Evolutionary conservation across 1,140 invertebrate genomes (phyloP).

Genomic region (Papilio glaucus): DNA sequence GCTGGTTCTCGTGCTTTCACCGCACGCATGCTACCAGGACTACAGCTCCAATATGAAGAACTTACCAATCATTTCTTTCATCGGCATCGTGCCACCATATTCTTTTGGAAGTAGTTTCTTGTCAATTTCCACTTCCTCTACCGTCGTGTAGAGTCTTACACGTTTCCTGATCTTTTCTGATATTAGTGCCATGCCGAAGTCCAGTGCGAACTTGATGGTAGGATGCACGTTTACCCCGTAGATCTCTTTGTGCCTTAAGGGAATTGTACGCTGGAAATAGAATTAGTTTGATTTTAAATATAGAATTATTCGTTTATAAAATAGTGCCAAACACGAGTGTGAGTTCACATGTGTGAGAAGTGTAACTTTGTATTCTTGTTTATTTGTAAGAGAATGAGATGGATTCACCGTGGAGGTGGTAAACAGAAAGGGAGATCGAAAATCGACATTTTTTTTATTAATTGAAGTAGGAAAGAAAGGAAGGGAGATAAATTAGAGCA

Average conservation of each 20-base stretch:
- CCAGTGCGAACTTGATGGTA: constrained; percentile 90
- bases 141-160: constrained; percentile 87
- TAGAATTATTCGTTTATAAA: too few relatives aligned
- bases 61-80: constrained; percentile 92
- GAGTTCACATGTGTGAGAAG: too few relatives aligned
- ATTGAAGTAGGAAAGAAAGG: too few relatives aligned
- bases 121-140: constrained; percentile 85
- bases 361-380: too few relatives aligned
- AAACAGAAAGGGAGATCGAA: too few relatives aligned
- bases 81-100: constrained; percentile 91
- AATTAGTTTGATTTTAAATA: background rate
- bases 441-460: too few relatives aligned
- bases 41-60: constrained; percentile 29
- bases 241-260: constrained; percentile 93
- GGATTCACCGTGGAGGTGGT: too few relatives aligned
- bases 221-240: constrained; percentile 91
- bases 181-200: constrained; percentile 91
- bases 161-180: constrained; percentile 92
- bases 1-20: too few relatives aligned
- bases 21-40: too few relatives aligned
- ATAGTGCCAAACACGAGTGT: too few relatives aligned
- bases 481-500: too few relatives aligned
- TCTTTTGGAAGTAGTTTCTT: constrained; percentile 89
- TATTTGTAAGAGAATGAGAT: too few relatives aligned
- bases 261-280: constrained; percentile 89